Conservation (phyloP, 2,113 vertebrate species). For the Tapirus terrestris region DNA sequence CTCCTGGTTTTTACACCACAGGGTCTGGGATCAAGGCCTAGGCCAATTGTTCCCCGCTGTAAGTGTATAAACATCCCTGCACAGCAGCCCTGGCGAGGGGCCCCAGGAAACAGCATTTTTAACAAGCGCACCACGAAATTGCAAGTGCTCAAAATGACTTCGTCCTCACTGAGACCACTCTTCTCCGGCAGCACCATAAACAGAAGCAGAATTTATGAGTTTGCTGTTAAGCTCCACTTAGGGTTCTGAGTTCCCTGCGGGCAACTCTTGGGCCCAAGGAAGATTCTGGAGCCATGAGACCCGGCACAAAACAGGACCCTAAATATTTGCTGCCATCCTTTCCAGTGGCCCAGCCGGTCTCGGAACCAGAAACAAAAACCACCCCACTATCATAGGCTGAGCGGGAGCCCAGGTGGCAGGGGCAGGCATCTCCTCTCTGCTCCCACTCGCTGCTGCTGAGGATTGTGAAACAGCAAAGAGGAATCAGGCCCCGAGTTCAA, state of each 20-base stretch:
- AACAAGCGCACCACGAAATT: neutral
- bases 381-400: fast-evolving
- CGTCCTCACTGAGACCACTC: neutral
- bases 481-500: constrained; percentile 11
- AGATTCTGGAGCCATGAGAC: neutral
- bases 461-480: neutral
- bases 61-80: fast-evolving
- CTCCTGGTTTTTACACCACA: neutral
- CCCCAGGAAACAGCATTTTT: neutral
- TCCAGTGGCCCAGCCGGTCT: neutral
- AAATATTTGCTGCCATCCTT: neutral
- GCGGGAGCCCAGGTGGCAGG: fast-evolving
- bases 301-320: neutral
- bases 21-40: neutral
- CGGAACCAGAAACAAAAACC: neutral
- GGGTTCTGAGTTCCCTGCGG: neutral
- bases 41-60: fast-evolving
- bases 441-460: neutral
- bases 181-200: neutral
- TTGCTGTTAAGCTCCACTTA: neutral
- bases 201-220: fast-evolving
- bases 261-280: neutral
- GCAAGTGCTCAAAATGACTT: neutral
- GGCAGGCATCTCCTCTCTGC: neutral
- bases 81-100: neutral